These are phyloP conservation scores for Matsumyia berberina DNA, from an alignment of 2,888 invertebrate genomes.

Conservation along the genomic window DNA sequence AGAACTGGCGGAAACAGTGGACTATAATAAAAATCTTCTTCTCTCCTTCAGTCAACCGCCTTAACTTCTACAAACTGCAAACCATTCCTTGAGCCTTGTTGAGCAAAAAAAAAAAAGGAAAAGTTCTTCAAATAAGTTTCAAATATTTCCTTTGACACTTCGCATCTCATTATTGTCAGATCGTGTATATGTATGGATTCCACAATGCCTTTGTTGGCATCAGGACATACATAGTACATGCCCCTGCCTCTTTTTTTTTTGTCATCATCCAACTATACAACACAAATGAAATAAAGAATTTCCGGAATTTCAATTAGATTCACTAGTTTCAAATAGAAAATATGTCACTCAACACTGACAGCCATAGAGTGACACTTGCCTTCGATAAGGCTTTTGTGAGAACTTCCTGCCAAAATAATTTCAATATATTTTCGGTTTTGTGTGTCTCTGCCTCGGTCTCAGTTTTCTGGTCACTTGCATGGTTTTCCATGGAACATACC, in stretches of 20 bases:
- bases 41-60: too few species aligned
- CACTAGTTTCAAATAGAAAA: constrained; percentile 67
- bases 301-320: constrained; percentile 74
- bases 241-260: neutral
- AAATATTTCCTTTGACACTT: constrained; percentile 11
- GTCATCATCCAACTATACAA: constrained; percentile 8
- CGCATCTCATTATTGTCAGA: constrained; percentile 15
- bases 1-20: too few species aligned
- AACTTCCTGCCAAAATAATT: constrained; percentile 69
- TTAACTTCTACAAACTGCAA: too few species aligned
- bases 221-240: constrained; percentile 11
- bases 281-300: constrained; percentile 65
- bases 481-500: constrained; percentile 7
- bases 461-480: constrained; percentile 50
- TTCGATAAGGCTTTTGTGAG: constrained; percentile 52
- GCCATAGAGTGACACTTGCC: constrained; percentile 58
- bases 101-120: neutral
- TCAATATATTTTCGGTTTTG: constrained; percentile 58
- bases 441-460: neutral
- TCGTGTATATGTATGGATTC: neutral
- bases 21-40: too few species aligned
- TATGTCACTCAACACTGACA: constrained; percentile 70
- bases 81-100: too few species aligned
- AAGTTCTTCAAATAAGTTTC: constrained; percentile 28
- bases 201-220: constrained; percentile 12